Conservation (phyloP, 92 coral and sea anemone species). For the Virgularia gustaviana region DNA sequence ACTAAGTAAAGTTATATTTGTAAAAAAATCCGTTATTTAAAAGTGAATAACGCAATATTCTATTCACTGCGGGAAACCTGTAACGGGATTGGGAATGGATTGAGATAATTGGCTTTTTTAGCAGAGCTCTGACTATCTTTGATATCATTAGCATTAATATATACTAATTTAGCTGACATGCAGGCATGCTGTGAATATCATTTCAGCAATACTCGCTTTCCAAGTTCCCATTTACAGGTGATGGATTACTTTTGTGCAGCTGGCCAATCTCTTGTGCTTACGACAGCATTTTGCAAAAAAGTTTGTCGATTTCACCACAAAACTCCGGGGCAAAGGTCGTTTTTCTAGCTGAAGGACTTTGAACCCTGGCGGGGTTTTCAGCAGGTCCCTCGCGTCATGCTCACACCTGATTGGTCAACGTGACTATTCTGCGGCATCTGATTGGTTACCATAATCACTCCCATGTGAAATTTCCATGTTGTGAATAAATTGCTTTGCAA, state of each 20-base stretch:
- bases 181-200: not conserved
- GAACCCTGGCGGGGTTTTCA: slow-evolving; percentile 32
- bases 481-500: too few species aligned
- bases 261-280: not conserved
- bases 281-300: not conserved
- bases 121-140: too few species aligned
- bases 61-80: too few species aligned
- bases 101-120: too few species aligned
- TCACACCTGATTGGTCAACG: slow-evolving; percentile 39
- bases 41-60: too few species aligned
- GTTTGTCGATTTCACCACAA: not conserved
- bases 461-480: slow-evolving; percentile 34
- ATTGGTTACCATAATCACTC: slow-evolving; percentile 49
- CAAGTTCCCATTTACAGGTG: not conserved
- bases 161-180: too few species aligned
- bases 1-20: too few species aligned
- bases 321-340: slow-evolving; percentile 29
- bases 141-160: too few species aligned
- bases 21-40: too few species aligned
- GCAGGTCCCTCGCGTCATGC: too few species aligned
- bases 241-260: not conserved
- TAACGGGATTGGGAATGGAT: too few species aligned
- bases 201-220: not conserved
- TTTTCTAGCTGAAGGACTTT: slow-evolving; percentile 17
- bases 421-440: slow-evolving; percentile 30